Percentiles rank a stretch among this genome's conserved stretches.
These are phyloP conservation scores for Brachymystax lenok DNA, from an alignment of 2,797 vertebrate species.

Conservation along the genomic window DNA sequence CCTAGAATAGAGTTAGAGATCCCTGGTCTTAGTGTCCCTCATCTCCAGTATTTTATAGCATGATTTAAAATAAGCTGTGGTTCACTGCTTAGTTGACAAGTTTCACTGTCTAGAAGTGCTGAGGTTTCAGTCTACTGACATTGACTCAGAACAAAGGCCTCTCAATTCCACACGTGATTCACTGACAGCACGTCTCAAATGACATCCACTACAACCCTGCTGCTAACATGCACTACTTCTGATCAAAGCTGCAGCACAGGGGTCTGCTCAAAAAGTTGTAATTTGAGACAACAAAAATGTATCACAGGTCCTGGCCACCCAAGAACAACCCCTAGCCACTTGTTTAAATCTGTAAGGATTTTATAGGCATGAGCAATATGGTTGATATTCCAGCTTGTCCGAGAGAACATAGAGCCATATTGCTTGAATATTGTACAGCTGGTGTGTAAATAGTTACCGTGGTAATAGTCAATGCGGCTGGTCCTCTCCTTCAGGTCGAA, in stretches of 20 bases:
- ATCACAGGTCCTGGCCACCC: neutral
- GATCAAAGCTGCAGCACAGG: neutral
- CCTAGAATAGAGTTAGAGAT: neutral
- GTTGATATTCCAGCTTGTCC: too few species aligned
- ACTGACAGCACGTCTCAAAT: neutral
- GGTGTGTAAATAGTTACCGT: constrained; percentile 58
- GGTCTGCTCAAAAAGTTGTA: neutral
- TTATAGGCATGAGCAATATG: too few species aligned
- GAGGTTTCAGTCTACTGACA: constrained; percentile 26
- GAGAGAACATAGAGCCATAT: neutral
- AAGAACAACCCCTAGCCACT: neutral
- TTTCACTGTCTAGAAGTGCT: constrained; percentile 47
- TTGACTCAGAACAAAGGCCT: constrained; percentile 42
- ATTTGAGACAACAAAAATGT: neutral
- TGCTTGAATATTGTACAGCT: neutral
- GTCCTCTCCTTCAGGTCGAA: constrained; percentile 72
- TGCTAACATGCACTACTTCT: neutral
- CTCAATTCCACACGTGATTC: constrained; percentile 50
- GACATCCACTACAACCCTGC: neutral
- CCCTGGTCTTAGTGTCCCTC: neutral
- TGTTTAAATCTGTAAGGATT: too few species aligned
- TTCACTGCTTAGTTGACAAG: constrained; percentile 10
- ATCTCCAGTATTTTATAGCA: constrained; percentile 7
- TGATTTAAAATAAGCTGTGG: constrained; percentile 2
- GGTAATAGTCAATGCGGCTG: constrained; percentile 79